phyloP scores from a whole-genome alignment of 2,797 vertebrate genomes.

The Esox masquinongy region DNA sequence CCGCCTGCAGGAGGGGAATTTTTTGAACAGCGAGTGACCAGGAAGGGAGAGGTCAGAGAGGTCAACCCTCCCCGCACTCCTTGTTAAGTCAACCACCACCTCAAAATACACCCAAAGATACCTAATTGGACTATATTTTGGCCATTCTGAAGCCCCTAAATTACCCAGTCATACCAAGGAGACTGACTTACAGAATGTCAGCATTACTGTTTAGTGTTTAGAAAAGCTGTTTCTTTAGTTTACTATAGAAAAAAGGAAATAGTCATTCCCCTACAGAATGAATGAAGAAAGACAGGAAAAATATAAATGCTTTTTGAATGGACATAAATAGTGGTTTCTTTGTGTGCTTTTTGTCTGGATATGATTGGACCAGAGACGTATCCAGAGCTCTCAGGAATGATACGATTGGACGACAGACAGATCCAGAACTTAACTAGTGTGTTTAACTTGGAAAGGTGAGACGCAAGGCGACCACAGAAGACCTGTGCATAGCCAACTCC shows the following conservation, averaged over 20 bases:
- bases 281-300: slow-evolving; percentile 19
- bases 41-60: no score
- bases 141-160: not conserved
- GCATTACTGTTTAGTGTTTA: not conserved
- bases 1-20: no score
- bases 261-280: slow-evolving; percentile 9
- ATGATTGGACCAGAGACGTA: slow-evolving; percentile 54
- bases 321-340: slow-evolving; percentile 56
- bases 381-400: slow-evolving; percentile 53
- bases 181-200: not conserved
- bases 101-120: not conserved
- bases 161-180: not conserved
- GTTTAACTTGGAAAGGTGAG: slow-evolving; percentile 68
- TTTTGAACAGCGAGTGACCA: no score
- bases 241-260: not conserved
- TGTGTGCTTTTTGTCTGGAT: slow-evolving; percentile 50
- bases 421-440: slow-evolving; percentile 56
- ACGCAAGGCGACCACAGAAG: slow-evolving; percentile 47
- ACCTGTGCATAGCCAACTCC: slow-evolving; percentile 39
- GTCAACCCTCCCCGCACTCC: no score
- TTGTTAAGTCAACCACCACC: no score
- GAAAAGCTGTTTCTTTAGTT: not conserved
- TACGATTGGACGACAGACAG: slow-evolving; percentile 52
- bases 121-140: slow-evolving; percentile 31
- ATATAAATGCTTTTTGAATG: slow-evolving; percentile 34